Evolutionary conservation across 2,797 vertebrate species (phyloP).

Genomic region (Danio albolineatus): DNA sequence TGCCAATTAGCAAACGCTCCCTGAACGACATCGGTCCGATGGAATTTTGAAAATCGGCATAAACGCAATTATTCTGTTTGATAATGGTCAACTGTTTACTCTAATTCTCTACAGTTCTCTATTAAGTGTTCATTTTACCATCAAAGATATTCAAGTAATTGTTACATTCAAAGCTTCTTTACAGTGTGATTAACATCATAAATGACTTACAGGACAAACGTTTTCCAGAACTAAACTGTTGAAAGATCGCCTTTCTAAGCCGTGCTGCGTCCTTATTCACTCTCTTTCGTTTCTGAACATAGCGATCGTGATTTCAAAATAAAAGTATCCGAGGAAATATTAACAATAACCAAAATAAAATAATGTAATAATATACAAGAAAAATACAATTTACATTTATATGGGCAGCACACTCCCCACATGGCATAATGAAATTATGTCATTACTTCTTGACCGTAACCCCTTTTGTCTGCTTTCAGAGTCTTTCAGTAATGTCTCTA

Average conservation of each 20-base stretch:
- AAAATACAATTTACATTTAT: too few relatives aligned
- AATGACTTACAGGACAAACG: neutral
- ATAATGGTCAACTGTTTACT: too few relatives aligned
- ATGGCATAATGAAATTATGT: conserved; percentile 1
- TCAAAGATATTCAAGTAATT: neutral
- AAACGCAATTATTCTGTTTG: too few relatives aligned
- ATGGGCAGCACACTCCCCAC: too few relatives aligned
- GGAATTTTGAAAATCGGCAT: too few relatives aligned
- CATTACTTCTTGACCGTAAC: neutral
- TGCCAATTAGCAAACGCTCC: too few relatives aligned
- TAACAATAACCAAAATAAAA: too few relatives aligned
- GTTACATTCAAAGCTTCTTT: neutral
- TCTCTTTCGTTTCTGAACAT: neutral
- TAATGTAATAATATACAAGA: too few relatives aligned
- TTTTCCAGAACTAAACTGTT: neutral
- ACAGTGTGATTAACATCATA: neutral
- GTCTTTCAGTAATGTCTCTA: neutral
- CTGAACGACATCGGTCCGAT: too few relatives aligned
- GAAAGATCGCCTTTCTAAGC: neutral
- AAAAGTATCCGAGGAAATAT: neutral
- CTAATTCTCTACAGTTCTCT: too few relatives aligned
- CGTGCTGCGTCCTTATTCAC: neutral
- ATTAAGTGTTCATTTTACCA: too few relatives aligned
- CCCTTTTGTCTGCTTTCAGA: neutral
- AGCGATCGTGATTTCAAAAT: neutral